Conservation (phyloP, 2,888 invertebrate species). For the Eurytoma californica region DNA sequence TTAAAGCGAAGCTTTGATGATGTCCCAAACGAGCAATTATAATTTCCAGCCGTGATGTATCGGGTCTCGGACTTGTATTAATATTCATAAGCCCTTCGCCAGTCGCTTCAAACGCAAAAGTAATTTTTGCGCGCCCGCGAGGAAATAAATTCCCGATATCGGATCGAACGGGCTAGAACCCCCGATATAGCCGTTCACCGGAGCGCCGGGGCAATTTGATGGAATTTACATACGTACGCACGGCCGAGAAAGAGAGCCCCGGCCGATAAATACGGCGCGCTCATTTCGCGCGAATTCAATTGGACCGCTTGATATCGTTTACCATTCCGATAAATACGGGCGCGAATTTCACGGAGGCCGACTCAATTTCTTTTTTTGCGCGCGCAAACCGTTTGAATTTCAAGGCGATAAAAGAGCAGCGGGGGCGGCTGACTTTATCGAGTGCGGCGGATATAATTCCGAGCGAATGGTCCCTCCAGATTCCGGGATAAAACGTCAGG, state of each 20-base stretch:
- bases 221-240: background rate
- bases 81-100: too few relatives aligned
- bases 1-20: too few relatives aligned
- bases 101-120: too few relatives aligned
- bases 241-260: background rate
- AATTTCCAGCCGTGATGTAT: too few relatives aligned
- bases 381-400: background rate
- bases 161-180: background rate
- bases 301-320: background rate
- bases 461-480: too few relatives aligned
- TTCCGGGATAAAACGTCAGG: background rate
- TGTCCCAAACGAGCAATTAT: too few relatives aligned
- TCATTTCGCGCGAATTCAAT: background rate
- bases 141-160: too few relatives aligned
- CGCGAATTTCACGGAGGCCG: background rate
- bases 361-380: background rate
- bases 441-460: too few relatives aligned
- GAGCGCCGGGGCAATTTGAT: background rate
- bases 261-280: background rate
- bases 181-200: background rate
- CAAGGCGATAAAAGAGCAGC: too few relatives aligned
- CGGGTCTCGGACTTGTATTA: too few relatives aligned
- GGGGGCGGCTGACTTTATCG: too few relatives aligned
- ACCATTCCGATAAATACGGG: background rate
- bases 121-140: too few relatives aligned